Base-by-base conservation (phyloP, 2,113 vertebrate genomes). In the Microtus montanus region DNA sequence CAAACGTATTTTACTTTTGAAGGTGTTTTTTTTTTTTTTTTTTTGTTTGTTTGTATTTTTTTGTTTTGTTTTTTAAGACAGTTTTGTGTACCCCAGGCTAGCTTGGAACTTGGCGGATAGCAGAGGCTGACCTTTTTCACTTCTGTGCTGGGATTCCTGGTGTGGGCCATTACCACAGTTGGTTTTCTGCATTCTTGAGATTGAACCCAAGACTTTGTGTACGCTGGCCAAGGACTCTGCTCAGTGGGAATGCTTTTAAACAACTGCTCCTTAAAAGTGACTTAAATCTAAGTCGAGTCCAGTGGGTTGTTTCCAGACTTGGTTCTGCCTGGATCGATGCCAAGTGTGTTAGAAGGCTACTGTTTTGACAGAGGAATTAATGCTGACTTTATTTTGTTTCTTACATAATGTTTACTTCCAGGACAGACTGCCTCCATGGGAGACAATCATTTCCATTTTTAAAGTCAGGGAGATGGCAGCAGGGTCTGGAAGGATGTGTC, bases 351-450 rank as follows among this genome's bases (percentile, higher is more conserved):
- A 89, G 87, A 89, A 92, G 71, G 30, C 82, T 95, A 8, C 92
- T 47, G 52, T 92, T 92, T 89, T 89, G 96, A 78, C 92, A 91
- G 92, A 44, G 92, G 90, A 95, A 91, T 93, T 94, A 54, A 75
- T 92, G 90, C 94, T 89, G 94, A 95, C 75, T 93, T 84, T 49
- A 61, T 77, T 89, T 89, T 80, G 49, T 95, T 94, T 94, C 33
- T 74, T 83, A 54, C 68, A 52, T 91, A 75, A 58, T 80, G 68
- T 38, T 90, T 89, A 84, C 90, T 92, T 61, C 38, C 64, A 79
- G 73, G 68, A 64, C 70, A 89, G 92, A 92, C 84, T 49, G 54
- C 47, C 35, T 82, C 5, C 41, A 35, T 9, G 7, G 41, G 66
- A 74, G 75, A 66, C 68, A 66, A 9, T 84, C 22, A 47, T 38